These are phyloP conservation scores for Python bivittatus DNA, from an alignment of 2,113 vertebrate species.

Conservation along the genomic window DNA sequence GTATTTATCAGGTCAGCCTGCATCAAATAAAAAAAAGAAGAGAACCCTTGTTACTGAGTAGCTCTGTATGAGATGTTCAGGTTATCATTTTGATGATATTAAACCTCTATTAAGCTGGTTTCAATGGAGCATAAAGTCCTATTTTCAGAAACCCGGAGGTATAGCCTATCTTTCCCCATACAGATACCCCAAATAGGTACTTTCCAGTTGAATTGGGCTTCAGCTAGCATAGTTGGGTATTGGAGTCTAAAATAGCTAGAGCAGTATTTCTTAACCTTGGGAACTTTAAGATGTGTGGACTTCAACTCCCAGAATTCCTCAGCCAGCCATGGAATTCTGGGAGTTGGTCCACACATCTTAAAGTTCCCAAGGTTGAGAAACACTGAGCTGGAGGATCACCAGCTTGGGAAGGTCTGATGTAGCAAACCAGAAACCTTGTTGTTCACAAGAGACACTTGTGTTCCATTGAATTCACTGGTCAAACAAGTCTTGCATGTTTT, in stretches of 20 bases:
- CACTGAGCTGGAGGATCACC: neutral
- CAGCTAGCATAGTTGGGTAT: neutral
- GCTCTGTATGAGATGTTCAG: neutral
- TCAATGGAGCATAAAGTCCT: neutral
- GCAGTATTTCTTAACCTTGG: no score
- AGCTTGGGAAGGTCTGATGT: neutral
- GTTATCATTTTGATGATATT: neutral
- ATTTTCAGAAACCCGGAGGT: neutral
- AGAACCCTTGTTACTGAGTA: neutral
- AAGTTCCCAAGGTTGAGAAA: no score
- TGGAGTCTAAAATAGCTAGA: neutral
- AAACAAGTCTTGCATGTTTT: neutral
- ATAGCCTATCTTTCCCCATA: neutral
- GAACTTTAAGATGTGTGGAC: no score
- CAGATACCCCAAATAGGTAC: neutral
- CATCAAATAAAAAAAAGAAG: conserved; percentile 6
- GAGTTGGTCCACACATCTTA: no score
- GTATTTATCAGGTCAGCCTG: conserved; percentile 88
- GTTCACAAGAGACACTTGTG: neutral
- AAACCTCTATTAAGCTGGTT: neutral
- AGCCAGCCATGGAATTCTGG: no score
- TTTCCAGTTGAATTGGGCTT: neutral
- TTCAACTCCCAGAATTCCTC: no score
- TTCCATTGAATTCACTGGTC: neutral
- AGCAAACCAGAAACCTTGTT: neutral